phyloP scores from a whole-genome alignment of 2,888 invertebrate species.

The Scaptomyza parva region DNA sequence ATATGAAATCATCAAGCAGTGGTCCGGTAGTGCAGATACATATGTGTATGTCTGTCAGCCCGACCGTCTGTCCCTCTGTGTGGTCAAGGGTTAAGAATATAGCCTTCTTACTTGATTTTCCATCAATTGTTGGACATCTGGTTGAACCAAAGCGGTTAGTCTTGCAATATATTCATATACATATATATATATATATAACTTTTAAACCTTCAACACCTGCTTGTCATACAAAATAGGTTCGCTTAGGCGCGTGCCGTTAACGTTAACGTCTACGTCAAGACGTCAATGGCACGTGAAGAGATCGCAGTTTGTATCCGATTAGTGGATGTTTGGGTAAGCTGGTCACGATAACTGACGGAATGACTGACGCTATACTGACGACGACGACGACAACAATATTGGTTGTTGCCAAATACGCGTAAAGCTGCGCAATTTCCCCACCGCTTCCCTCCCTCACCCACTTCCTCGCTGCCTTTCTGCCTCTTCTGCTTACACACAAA shows the following conservation, averaged over 20 bases:
- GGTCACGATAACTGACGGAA: conserved; percentile 40
- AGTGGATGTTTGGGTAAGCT: conserved; percentile 38
- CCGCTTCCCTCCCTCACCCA: not conserved
- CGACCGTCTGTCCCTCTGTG: no score
- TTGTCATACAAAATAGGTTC: conserved; percentile 40
- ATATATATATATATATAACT: conserved; percentile 1
- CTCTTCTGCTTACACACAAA: not conserved
- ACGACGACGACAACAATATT: no score
- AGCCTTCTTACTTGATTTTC: not conserved
- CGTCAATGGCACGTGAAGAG: conserved; percentile 14
- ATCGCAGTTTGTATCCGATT: conserved; percentile 33
- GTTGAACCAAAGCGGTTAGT: no score
- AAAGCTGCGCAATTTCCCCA: conserved; percentile 50
- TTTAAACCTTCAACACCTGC: conserved; percentile 37
- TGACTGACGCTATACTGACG: not conserved
- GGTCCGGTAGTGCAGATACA: no score
- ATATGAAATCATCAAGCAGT: no score
- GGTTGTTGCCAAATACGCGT: conserved; percentile 51
- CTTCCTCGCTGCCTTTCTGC: not conserved
- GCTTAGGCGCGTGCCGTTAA: conserved; percentile 52
- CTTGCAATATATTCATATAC: no score
- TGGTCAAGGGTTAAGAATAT: no score
- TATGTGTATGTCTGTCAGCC: no score
- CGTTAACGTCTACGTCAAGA: conserved; percentile 1
- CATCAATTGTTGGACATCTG: no score